These are phyloP conservation scores for Cynopterus sphinx DNA, from an alignment of 2,797 vertebrate species.

Conservation along the genomic window DNA sequence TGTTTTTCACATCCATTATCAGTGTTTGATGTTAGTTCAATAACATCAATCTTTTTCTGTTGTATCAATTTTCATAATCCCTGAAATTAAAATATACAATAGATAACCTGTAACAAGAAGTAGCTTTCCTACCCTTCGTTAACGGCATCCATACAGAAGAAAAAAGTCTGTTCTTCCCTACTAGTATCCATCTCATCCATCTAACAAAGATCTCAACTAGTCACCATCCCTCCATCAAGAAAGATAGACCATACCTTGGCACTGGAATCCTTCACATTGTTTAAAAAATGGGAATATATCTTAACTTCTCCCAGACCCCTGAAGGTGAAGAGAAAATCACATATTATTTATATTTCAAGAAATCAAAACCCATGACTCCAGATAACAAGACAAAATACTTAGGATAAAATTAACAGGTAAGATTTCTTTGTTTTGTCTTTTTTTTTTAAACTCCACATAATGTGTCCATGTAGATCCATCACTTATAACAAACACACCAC, in stretches of 20 bases:
- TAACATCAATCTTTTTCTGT: background rate
- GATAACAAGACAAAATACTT: background rate
- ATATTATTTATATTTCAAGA: conserved; percentile 11
- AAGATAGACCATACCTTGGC: background rate
- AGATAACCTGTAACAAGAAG: background rate
- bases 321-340: background rate
- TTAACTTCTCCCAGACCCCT: background rate
- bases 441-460: background rate
- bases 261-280: background rate
- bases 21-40: background rate
- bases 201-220: background rate
- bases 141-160: background rate
- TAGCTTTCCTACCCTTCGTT: background rate
- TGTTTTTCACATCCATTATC: background rate
- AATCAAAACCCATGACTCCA: background rate
- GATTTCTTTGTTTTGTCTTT: background rate
- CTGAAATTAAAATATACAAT: background rate
- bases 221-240: background rate
- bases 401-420: background rate
- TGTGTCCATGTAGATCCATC: background rate
- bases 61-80: background rate
- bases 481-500: background rate
- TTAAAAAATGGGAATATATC: background rate
- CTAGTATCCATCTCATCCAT: background rate
- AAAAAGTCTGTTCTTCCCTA: background rate